Base-by-base conservation (phyloP, 2,888 invertebrate species). In the Poecilobothrus nobilitatus region DNA sequence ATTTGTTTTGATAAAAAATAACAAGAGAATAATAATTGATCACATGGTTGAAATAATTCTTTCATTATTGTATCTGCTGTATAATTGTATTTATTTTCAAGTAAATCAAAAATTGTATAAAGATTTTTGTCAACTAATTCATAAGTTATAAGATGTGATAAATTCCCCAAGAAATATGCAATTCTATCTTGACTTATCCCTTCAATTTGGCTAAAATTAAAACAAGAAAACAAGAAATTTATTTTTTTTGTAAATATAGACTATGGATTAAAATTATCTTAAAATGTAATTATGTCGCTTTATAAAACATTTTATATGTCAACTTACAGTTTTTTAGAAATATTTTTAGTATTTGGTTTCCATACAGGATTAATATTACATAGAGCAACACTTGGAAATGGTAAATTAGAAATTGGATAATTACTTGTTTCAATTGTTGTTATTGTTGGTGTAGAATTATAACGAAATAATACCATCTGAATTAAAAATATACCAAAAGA, bases 351-450 rank as follows among this genome's bases (percentile, higher is more conserved):
- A 44, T 82, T 83, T 64, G 74, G 81, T 37, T 79, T 81, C 0
- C 88, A 88, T 18, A 89, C 81, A 64, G 84, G 79, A 75, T 89
- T 89, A 65, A 86, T 78, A 74, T 86, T 84, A 74, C 89, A 89
- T 68, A 88, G 80, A 0, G 88, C 88, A 0, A 89, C 84, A 0
- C 87, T 86, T 9, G 89, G 88, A 77, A 88, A 89, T 0, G 86
- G 84, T 65, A 87, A 85, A 73, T 87, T 86, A 87, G 88, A 88
- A 67, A 88, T 87, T 0, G 87, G 85, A 68, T 85, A 84, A 75
- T 87, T 86, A 0, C 86, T 88, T 66, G 86, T 85, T 72, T 86
- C 86, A 72, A 85, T 84, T 15, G 74, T 75, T 9, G 75, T 76
- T 8, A 76, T 75, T 1, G 76, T 77, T n/a, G 77, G 76, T 33